Conservation (phyloP, 2,888 invertebrate species). For the Cylloceria caligata region DNA sequence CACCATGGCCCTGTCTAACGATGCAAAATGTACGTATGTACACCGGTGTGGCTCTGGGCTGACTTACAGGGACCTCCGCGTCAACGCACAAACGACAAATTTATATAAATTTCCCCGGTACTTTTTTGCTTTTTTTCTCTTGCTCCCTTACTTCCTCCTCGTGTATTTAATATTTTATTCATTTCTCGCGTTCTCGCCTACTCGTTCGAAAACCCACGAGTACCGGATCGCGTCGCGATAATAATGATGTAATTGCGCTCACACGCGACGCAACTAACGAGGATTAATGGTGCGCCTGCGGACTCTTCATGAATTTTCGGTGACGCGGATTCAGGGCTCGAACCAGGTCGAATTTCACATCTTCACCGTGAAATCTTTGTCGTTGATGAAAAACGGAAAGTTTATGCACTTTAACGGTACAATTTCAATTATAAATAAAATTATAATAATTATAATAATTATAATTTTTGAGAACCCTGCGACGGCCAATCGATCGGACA, state of each 20-base stretch:
- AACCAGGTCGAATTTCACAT: neutral
- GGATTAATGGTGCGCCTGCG: conserved; percentile 22
- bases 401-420: neutral
- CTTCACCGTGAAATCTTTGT: neutral
- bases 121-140: conserved; percentile 11
- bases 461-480: no score
- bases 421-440: no score
- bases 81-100: conserved; percentile 52
- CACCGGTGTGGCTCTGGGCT: conserved; percentile 33
- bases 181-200: conserved; percentile 21
- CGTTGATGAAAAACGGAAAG: neutral
- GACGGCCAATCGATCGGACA: no score
- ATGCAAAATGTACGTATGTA: conserved; percentile 58
- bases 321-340: conserved; percentile 23
- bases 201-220: conserved; percentile 18
- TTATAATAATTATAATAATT: no score
- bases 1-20: conserved; percentile 56
- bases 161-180: conserved; percentile 49
- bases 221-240: conserved; percentile 48
- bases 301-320: neutral
- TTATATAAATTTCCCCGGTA: conserved; percentile 36
- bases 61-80: conserved; percentile 4
- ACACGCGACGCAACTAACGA: conserved; percentile 34
- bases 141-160: conserved; percentile 30
- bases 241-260: conserved; percentile 51